A percentile compares a stretch with the other conserved stretches of the same genome.
These are phyloP conservation scores for Resseliella maxima DNA, from an alignment of 2,888 invertebrate species.

Conservation along the genomic window DNA sequence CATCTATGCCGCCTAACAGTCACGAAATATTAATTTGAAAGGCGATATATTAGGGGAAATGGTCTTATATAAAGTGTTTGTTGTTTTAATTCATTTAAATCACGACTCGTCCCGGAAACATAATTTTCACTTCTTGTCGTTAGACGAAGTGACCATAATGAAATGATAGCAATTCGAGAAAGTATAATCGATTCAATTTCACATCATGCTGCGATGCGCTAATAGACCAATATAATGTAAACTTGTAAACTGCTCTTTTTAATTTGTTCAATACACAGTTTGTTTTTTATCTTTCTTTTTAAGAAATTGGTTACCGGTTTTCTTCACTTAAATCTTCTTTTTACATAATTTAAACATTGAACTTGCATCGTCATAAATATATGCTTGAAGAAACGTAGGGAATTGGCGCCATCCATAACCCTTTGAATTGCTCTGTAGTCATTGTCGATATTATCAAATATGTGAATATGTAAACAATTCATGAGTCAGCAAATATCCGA, in stretches of 20 bases:
- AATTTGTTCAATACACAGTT: background rate
- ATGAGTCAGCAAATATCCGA: background rate
- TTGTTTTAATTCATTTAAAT: constrained; percentile 5
- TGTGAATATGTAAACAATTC: background rate
- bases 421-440: too few species aligned
- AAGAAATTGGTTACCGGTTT: background rate
- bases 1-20: background rate
- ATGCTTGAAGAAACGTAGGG: too few species aligned
- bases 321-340: background rate
- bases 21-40: too few species aligned
- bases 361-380: background rate
- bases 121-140: constrained; percentile 34
- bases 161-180: background rate
- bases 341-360: constrained; percentile 27
- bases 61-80: background rate
- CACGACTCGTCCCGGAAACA: constrained; percentile 1
- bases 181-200: constrained; percentile 14
- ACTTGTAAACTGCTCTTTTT: too few species aligned
- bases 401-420: too few species aligned
- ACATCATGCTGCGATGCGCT: background rate
- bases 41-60: background rate
- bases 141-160: background rate
- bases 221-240: background rate
- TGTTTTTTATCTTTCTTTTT: background rate
- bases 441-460: too few species aligned